Conservation (phyloP, 2,113 vertebrate genomes). For the Tiliqua scincoides region DNA sequence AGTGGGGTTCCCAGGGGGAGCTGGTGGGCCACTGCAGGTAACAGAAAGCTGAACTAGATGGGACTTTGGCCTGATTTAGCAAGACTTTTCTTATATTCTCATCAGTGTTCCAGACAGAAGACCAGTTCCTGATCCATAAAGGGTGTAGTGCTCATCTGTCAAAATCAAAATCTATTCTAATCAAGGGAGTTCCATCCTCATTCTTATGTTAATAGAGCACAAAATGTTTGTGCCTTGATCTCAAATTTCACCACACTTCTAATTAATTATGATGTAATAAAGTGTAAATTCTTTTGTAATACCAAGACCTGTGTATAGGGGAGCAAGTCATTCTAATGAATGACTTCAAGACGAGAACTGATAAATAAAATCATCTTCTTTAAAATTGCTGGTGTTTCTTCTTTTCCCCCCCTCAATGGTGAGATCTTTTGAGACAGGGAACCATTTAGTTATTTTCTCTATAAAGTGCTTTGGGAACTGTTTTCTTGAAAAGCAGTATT, state of each 20-base stretch:
- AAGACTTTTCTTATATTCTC: neutral
- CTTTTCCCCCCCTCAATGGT: too few species aligned
- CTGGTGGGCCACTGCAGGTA: too few species aligned
- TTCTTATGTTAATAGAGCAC: neutral
- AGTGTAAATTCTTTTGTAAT: neutral
- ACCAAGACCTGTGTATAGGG: neutral
- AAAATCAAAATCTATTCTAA: neutral
- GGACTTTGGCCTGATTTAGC: too few species aligned
- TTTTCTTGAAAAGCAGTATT: too few species aligned
- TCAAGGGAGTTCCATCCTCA: neutral
- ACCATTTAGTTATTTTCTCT: neutral
- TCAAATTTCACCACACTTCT: neutral
- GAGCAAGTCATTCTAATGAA: neutral
- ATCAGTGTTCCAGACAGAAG: neutral
- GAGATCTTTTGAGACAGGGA: too few species aligned
- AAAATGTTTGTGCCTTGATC: neutral
- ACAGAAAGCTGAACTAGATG: too few species aligned
- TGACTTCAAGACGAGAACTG: neutral
- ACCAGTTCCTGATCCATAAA: neutral
- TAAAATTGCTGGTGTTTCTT: neutral
- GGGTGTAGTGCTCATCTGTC: neutral
- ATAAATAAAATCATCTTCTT: neutral
- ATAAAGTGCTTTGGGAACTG: too few species aligned
- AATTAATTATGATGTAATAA: constrained; percentile 16
- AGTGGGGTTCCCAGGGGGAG: too few species aligned